Percentiles rank a stretch among this genome's conserved stretches.
These are phyloP conservation scores for Phasianus colchicus DNA, from an alignment of 2,113 vertebrate genomes.

Conservation along the genomic window DNA sequence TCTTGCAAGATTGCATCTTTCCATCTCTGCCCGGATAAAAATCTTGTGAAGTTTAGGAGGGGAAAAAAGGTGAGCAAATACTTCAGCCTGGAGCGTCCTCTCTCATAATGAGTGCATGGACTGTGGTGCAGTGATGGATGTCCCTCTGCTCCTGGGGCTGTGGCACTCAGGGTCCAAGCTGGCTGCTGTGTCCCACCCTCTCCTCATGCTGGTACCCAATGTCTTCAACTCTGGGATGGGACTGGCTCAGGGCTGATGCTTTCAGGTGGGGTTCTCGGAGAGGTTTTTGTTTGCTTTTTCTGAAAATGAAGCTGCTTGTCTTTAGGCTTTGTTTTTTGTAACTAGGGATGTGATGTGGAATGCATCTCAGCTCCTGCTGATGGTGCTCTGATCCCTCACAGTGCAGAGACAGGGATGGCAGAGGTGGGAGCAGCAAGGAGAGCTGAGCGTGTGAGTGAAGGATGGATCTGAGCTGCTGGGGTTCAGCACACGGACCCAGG, in stretches of 20 bases:
- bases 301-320: not conserved
- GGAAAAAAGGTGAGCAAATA: not conserved
- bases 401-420: not conserved
- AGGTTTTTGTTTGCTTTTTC: not conserved
- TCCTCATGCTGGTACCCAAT: not conserved
- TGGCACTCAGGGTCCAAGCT: not conserved
- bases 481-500: not conserved
- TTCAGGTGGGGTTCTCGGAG: not conserved
- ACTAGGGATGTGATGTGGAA: rapidly evolving
- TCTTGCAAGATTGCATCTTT: not conserved
- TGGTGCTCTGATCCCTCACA: not conserved
- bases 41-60: not conserved
- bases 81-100: not conserved
- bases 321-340: not conserved
- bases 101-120: not conserved
- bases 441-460: not conserved
- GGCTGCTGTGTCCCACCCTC: not conserved
- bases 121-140: not conserved
- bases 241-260: not conserved
- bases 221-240: not conserved
- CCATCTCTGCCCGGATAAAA: not conserved
- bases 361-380: rapidly evolving
- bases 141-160: not conserved
- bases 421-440: not conserved
- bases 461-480: not conserved